phyloP scores from a whole-genome alignment of 2,797 vertebrate genomes.

The Etheostoma nigrum region DNA sequence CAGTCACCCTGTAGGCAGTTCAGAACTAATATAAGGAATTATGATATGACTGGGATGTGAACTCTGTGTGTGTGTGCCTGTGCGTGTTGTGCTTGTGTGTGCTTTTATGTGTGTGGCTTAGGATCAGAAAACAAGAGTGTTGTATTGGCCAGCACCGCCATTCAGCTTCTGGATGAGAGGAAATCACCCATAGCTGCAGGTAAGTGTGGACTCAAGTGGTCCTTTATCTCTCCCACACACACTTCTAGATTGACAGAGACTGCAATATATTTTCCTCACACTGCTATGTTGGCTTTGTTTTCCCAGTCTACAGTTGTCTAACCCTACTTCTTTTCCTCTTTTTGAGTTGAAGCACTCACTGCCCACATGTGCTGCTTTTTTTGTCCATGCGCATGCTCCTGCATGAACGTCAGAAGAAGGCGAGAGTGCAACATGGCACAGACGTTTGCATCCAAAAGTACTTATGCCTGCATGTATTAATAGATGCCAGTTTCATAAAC shows the following conservation, averaged over 20 bases:
- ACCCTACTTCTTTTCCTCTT: conserved; percentile 26
- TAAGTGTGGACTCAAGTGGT: conserved; percentile 76
- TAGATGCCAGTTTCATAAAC: conserved; percentile 41
- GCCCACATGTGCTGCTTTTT: conserved; percentile 55
- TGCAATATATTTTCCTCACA: conserved; percentile 32
- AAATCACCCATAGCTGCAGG: conserved; percentile 98
- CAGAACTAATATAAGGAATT: conserved; percentile 57
- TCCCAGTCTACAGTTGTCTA: conserved; percentile 27
- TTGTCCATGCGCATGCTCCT: conserved; percentile 20
- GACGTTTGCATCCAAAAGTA: conserved; percentile 21
- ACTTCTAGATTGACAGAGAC: conserved; percentile 36
- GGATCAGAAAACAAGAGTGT: conserved; percentile 95
- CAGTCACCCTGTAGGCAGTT: conserved; percentile 55
- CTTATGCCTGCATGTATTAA: conserved; percentile 35
- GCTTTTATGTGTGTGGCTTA: conserved; percentile 64
- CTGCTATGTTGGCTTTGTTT: conserved; percentile 37
- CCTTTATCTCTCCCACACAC: conserved; percentile 45
- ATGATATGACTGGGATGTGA: conserved; percentile 54
- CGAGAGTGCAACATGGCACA: conserved; percentile 16
- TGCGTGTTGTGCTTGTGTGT: conserved; percentile 28
- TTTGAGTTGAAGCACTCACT: conserved; percentile 43
- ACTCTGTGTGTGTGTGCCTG: conserved; percentile 31
- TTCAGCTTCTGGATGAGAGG: conserved; percentile 96
- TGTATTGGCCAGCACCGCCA: conserved; percentile 95
- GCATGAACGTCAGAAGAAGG: conserved; percentile 10